Base-by-base conservation (phyloP, 2,888 invertebrate species). In the Lepidocyrtinus sp. region DNA sequence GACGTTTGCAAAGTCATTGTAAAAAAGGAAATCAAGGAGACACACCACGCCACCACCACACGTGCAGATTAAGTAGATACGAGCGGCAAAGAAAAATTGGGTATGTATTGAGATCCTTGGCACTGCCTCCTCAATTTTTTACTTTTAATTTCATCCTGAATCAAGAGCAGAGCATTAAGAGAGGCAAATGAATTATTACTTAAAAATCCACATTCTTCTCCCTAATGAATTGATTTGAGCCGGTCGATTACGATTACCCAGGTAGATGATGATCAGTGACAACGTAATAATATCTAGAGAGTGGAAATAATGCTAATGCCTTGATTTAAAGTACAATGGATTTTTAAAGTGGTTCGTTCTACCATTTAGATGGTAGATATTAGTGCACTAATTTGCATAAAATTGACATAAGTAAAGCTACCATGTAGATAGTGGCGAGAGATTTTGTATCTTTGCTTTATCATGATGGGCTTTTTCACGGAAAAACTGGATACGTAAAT, bases 41-140 rank as follows among this genome's bases (percentile, higher is more conserved):
- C 68, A 25, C 55, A 68, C 15, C n/a, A 25, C 9, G 46, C 46
- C 45, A 63, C 12, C 46, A 72, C 36, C 22, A 71, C 25, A 59
- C n/a, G 22, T 62, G 62, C 22, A 27, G 9, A 21, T 25, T 15
- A 62, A 61, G 19, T 3, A 46, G 45, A n/a, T n/a, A 5, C 36
- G 24, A 68, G 15, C 62, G 50, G 45, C 74, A 36, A 36, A 63
- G 36, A 26, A 19, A 72, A 77, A 77, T 77, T 77, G 71, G 76
- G 76, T 77, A 77, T 77, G 76, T 71, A 77, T 77, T 77, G 71
- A 77, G 76, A 59, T 70, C 65, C 55, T 77, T 77, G 76, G 76
- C 65, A 71, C 71, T 59, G 64, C 76, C 76, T 77, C 69, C 76
- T 76, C 55, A 50, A 55, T 61, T 21, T 36, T 50, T 22, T 63